These are phyloP conservation scores for Chymomyza fuscimana DNA, from an alignment of 2,888 invertebrate genomes.

Conservation along the genomic window DNA sequence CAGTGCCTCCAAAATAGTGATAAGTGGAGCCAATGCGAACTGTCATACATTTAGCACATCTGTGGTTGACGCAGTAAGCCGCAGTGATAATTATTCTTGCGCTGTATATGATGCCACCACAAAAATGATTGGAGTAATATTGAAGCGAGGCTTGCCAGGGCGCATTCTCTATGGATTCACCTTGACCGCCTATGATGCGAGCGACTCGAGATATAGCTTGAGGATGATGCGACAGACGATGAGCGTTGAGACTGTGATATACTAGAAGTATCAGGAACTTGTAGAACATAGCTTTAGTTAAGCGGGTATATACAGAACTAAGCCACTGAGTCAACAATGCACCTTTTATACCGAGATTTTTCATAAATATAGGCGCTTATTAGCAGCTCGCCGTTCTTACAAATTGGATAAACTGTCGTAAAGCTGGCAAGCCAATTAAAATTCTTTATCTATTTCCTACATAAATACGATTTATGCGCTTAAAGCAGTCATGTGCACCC, in stretches of 20 bases:
- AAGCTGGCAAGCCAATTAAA: too few relatives aligned
- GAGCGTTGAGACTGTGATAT: background rate
- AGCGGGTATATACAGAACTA: background rate
- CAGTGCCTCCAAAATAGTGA: constrained; percentile 71
- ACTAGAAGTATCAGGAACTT: background rate
- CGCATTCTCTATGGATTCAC: background rate
- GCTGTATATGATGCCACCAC: constrained; percentile 78
- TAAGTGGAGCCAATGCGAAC: constrained; percentile 73
- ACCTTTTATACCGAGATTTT: background rate
- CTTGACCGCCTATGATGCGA: background rate
- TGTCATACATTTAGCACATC: constrained; percentile 3
- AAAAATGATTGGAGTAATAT: constrained; percentile 32
- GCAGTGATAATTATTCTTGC: constrained; percentile 76
- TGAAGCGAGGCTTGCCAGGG: background rate
- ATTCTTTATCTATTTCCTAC: too few relatives aligned
- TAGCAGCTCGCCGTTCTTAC: too few relatives aligned
- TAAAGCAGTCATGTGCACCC: too few relatives aligned
- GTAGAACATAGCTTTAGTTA: background rate
- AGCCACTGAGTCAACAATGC: background rate
- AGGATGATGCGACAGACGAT: background rate
- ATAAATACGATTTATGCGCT: too few relatives aligned
- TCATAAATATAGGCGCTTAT: too few relatives aligned
- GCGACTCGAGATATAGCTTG: background rate
- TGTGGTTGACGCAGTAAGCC: constrained; percentile 71
- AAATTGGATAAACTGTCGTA: too few relatives aligned